Evolutionary conservation across 1,140 invertebrate genomes (phyloP).

Genomic region (Ceratina australensis): DNA sequence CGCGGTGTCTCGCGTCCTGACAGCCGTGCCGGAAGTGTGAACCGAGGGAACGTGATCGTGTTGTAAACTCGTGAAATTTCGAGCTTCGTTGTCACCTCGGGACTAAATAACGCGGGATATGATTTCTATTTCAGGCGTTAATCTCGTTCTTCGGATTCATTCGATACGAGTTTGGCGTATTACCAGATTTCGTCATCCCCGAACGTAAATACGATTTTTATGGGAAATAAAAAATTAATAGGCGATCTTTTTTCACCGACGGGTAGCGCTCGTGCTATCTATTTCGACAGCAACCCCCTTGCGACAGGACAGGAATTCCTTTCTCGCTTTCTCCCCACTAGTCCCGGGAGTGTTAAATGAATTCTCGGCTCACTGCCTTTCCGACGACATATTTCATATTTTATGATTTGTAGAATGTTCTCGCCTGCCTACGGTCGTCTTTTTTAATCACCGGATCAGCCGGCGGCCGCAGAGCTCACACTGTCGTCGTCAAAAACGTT

Average conservation of each 20-base stretch:
- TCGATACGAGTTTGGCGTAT: slow-evolving; percentile 35
- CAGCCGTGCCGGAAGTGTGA: neutral
- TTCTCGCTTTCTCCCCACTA: slow-evolving; percentile 40
- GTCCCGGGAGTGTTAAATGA: slow-evolving; percentile 38
- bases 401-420: slow-evolving; percentile 71
- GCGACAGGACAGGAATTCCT: slow-evolving; percentile 45
- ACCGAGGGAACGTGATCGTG: neutral
- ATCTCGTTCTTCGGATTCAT: neutral
- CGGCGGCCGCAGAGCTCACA: slow-evolving; percentile 18
- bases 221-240: slow-evolving; percentile 73
- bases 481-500: slow-evolving; percentile 3
- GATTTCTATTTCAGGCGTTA: neutral
- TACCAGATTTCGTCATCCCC: slow-evolving; percentile 1
- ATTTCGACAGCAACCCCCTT: slow-evolving; percentile 41
- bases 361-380: slow-evolving; percentile 52
- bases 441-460: slow-evolving; percentile 51
- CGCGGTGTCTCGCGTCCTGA: neutral
- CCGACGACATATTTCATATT: slow-evolving; percentile 67
- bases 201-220: slow-evolving; percentile 64
- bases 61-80: neutral
- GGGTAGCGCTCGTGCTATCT: slow-evolving; percentile 35
- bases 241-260: slow-evolving; percentile 61
- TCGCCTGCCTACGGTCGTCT: slow-evolving; percentile 36
- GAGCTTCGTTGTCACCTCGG: neutral
- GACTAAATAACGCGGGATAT: neutral